A percentile compares a stretch with the other conserved stretches of the same genome.
Conservation (phyloP, 2,888 invertebrate genomes). For the Lycocerus yunnanus region DNA sequence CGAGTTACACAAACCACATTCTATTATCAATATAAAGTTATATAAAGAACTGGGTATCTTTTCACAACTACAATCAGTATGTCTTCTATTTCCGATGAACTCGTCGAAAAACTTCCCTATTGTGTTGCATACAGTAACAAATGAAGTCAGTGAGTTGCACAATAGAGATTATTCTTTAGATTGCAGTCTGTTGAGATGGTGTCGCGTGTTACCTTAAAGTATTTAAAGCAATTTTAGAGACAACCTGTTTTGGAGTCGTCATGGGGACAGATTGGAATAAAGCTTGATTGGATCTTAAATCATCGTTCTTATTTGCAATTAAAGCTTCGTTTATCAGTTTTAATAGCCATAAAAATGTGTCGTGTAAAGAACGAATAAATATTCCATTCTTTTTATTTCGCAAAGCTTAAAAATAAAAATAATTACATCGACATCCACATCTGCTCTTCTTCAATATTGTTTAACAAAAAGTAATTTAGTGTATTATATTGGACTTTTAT, state of each 20-base stretch:
- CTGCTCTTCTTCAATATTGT: conserved; percentile 8
- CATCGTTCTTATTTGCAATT: not conserved
- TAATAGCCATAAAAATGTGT: not conserved
- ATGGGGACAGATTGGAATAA: not conserved
- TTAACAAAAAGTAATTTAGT: conserved; percentile 12
- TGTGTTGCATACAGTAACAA: not conserved
- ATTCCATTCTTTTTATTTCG: not conserved
- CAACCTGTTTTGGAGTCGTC: not conserved
- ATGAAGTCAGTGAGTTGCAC: not conserved
- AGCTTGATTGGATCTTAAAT: not conserved
- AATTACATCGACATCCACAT: conserved; percentile 1
- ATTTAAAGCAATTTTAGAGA: not conserved
- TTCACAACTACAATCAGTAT: not conserved
- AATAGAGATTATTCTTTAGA: not conserved
- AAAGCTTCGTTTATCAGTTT: not conserved
- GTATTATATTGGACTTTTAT: conserved; percentile 4
- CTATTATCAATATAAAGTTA: not conserved
- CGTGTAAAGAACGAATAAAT: not conserved
- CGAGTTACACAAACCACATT: not conserved
- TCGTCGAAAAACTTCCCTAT: not conserved
- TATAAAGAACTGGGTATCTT: not conserved
- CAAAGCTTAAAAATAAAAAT: not conserved
- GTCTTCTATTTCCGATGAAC: not conserved
- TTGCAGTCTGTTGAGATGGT: not conserved
- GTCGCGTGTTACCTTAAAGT: not conserved